Evolutionary conservation across 2,888 invertebrate species (phyloP).

Genomic region (Harmothoe impar): DNA sequence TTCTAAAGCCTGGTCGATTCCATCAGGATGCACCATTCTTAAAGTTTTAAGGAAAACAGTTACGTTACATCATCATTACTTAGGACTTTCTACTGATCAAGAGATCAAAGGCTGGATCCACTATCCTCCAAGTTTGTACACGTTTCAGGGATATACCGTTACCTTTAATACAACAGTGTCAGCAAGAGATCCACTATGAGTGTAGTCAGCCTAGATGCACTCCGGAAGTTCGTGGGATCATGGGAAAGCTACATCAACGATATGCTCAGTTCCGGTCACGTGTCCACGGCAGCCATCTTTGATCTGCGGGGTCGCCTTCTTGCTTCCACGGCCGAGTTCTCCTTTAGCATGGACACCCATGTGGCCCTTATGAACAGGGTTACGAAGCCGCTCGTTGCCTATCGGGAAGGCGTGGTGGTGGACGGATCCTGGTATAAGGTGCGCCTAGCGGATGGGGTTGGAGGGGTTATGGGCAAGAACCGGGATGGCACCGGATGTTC

Average conservation of each 20-base stretch:
- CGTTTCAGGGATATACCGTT: too few species aligned
- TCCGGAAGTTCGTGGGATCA: neutral
- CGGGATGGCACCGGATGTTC: conserved; percentile 14
- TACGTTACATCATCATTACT: too few species aligned
- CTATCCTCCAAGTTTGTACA: too few species aligned
- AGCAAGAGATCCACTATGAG: neutral
- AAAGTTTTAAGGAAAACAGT: too few species aligned
- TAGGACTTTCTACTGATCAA: too few species aligned
- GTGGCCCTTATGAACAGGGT: neutral
- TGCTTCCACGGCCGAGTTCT: neutral
- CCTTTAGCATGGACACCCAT: neutral
- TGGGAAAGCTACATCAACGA: conserved; percentile 40
- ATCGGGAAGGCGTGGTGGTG: neutral
- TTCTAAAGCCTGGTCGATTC: too few species aligned
- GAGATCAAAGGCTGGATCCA: too few species aligned
- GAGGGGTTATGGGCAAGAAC: conserved; percentile 32
- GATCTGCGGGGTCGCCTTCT: neutral
- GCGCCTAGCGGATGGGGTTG: conserved; percentile 21
- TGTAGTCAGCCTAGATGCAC: neutral
- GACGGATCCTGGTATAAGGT: neutral
- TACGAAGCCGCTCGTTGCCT: neutral
- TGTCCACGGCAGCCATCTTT: neutral
- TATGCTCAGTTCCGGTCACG: conserved; percentile 24
- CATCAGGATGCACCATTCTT: too few species aligned
- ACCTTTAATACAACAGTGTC: too few species aligned